Evolutionary conservation across 1,140 invertebrate species (phyloP).

Genomic region (Ostrea denselamellosa): DNA sequence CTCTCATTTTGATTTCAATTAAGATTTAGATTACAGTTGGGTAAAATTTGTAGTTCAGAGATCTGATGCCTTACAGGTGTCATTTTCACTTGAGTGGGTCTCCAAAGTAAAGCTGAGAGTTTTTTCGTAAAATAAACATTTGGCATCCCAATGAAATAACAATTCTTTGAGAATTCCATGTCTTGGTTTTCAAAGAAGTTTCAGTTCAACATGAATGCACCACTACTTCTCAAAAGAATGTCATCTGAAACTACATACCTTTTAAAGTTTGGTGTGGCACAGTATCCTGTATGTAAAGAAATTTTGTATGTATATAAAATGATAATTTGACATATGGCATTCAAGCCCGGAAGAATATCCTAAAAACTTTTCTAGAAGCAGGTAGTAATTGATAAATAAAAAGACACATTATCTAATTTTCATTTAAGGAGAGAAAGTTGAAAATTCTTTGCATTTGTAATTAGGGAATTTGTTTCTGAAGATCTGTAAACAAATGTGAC

Average conservation of each 20-base stretch:
- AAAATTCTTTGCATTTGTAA: not conserved
- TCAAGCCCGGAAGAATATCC: constrained; percentile 7
- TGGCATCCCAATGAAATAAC: not conserved
- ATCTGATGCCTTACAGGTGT: not conserved
- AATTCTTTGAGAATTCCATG: constrained; percentile 1
- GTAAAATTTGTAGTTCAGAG: not conserved
- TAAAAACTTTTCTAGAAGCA: not conserved
- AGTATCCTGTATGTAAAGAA: not conserved
- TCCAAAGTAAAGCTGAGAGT: not conserved
- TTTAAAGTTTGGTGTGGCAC: not conserved
- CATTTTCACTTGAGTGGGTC: constrained; percentile 4
- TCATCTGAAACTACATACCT: not conserved
- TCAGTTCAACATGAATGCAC: constrained; percentile 23
- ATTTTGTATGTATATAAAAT: not conserved
- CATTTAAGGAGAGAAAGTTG: not conserved
- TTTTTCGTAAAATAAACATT: not conserved
- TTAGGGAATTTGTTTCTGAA: not conserved
- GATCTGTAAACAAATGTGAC: not conserved
- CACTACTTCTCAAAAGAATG: not conserved
- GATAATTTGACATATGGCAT: constrained; percentile 7
- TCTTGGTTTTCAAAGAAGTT: constrained; percentile 14
- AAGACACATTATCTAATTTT: not conserved
- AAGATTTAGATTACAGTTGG: not conserved
- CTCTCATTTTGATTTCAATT: not conserved
- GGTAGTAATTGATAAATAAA: not conserved